These are phyloP conservation scores for Aphelenchoides bicaudatus DNA, from an alignment of 2,888 invertebrate species.

Conservation along the genomic window DNA sequence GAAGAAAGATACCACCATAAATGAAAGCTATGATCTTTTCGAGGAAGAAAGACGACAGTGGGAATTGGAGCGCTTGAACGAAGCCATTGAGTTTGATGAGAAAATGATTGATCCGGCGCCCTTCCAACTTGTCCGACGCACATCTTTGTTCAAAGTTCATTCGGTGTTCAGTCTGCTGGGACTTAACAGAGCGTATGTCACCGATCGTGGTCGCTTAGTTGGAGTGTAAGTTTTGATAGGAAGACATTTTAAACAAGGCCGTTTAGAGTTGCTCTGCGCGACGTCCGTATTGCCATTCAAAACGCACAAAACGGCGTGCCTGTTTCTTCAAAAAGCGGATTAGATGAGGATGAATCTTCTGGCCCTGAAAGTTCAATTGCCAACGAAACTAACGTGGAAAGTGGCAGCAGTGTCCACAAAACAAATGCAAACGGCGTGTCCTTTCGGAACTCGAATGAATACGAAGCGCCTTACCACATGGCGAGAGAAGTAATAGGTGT, in stretches of 20 bases:
- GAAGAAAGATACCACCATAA: conserved; percentile 38
- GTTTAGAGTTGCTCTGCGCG: neutral
- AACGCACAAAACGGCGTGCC: conserved; percentile 38
- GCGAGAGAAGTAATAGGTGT: too few relatives aligned
- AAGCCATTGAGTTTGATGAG: conserved; percentile 44
- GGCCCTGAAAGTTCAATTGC: neutral
- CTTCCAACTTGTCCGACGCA: conserved; percentile 54
- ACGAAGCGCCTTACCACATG: conserved; percentile 16
- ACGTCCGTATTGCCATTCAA: conserved; percentile 41
- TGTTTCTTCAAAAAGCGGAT: neutral
- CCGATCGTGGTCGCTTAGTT: conserved; percentile 55
- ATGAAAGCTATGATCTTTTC: conserved; percentile 44
- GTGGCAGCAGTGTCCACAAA: neutral
- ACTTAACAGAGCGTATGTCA: conserved; percentile 55
- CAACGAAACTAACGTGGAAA: conserved; percentile 12
- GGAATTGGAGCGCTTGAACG: conserved; percentile 43
- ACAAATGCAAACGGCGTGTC: conserved; percentile 1
- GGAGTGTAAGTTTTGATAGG: conserved; percentile 57
- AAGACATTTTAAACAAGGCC: conserved; percentile 27
- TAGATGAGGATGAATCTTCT: too few relatives aligned
- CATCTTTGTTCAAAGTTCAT: conserved; percentile 56
- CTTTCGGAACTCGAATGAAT: too few relatives aligned
- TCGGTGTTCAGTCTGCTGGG: conserved; percentile 58
- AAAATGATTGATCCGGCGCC: conserved; percentile 54
- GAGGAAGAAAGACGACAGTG: conserved; percentile 47